phyloP scores from a whole-genome alignment of 1,140 invertebrate genomes.

The Lineus longissimus region DNA sequence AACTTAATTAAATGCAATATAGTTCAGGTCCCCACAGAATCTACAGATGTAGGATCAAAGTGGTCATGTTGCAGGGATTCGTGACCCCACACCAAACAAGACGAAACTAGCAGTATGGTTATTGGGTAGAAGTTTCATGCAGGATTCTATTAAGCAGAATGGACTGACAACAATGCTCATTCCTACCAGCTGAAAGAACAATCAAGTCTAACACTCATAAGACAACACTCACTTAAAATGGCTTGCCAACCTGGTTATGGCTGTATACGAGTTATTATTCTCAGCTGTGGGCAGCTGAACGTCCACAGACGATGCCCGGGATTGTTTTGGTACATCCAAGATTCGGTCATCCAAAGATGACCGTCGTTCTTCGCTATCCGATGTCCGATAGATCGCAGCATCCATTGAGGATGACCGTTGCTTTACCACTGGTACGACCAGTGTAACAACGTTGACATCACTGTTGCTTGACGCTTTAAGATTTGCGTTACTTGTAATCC shows the following conservation, averaged over 20 bases:
- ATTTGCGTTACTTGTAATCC: conserved; percentile 9
- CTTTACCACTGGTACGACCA: conserved; percentile 43
- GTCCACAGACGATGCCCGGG: conserved; percentile 81
- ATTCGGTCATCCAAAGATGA: conserved; percentile 28
- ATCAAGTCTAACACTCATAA: neutral
- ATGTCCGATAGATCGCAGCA: conserved; percentile 16
- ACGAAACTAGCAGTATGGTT: too few relatives aligned
- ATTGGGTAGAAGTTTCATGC: too few relatives aligned
- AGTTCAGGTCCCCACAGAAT: too few relatives aligned
- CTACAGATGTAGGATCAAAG: too few relatives aligned
- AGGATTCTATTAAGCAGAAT: too few relatives aligned
- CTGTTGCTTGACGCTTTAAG: neutral
- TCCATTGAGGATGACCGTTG: conserved; percentile 45
- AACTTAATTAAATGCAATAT: too few relatives aligned
- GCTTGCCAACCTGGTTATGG: conserved; percentile 46
- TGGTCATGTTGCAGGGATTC: too few relatives aligned
- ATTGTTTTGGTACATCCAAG: conserved; percentile 28
- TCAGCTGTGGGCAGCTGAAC: conserved; percentile 83
- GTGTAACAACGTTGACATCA: conserved; percentile 38
- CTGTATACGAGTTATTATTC: conserved; percentile 70
- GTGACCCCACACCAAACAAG: too few relatives aligned
- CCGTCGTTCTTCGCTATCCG: neutral
- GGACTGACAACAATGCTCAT: neutral
- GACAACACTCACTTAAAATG: conserved; percentile 25
- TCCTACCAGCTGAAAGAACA: conserved; percentile 2